phyloP scores from a whole-genome alignment of 2,888 invertebrate genomes.

The Tuta absoluta region DNA sequence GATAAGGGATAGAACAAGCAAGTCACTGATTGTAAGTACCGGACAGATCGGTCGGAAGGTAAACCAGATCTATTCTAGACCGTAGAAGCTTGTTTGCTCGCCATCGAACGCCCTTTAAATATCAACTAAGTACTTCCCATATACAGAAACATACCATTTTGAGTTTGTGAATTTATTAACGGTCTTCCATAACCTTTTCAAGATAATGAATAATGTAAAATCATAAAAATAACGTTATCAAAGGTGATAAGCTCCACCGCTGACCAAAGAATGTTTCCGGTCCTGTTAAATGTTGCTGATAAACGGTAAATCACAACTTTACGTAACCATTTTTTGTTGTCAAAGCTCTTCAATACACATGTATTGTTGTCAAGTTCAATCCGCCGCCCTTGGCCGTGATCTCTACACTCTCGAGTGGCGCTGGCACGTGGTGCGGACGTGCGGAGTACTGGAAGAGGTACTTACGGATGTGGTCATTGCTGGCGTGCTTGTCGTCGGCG shows the following conservation, averaged over 20 bases:
- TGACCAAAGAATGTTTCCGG: background rate
- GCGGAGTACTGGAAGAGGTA: constrained; percentile 31
- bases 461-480: constrained; percentile 76
- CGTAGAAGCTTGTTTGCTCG: background rate
- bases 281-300: background rate
- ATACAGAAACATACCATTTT: no score
- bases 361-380: background rate
- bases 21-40: background rate
- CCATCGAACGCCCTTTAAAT: no score
- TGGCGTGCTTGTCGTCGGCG: constrained; percentile 73
- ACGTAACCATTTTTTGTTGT: background rate
- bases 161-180: no score
- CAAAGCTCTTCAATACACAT: background rate
- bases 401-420: background rate
- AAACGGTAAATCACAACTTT: background rate
- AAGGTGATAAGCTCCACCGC: background rate
- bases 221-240: background rate
- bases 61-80: background rate
- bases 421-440: background rate
- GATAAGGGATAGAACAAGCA: constrained; percentile 3
- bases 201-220: no score
- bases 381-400: background rate
- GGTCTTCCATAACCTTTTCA: background rate
- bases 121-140: no score
- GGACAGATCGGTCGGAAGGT: background rate